Evolutionary conservation across 2,888 invertebrate genomes (phyloP).

Genomic region (Agonum fuliginosum): DNA sequence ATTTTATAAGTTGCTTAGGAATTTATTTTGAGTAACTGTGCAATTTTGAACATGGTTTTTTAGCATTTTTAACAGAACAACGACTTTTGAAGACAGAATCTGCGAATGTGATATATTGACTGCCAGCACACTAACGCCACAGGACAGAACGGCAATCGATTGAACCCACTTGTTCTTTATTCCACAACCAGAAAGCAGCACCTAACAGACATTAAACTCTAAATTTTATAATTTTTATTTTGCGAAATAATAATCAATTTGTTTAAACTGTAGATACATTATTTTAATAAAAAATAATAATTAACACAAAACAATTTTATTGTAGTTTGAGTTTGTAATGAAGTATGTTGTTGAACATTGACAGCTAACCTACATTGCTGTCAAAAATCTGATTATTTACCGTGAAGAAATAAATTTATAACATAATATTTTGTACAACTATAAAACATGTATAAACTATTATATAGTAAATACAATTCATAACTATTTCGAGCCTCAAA

Average conservation of each 20-base stretch:
- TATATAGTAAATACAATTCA: too few species aligned
- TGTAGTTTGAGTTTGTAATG: too few species aligned
- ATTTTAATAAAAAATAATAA: too few species aligned
- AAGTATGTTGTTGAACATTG: too few species aligned
- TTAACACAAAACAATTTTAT: not conserved
- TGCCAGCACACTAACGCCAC: slow-evolving; percentile 67
- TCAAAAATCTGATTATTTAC: too few species aligned
- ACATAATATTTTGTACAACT: too few species aligned
- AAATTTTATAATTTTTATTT: too few species aligned
- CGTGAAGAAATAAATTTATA: too few species aligned
- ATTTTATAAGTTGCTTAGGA: slow-evolving; percentile 17
- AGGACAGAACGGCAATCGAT: slow-evolving; percentile 19
- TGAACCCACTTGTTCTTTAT: slow-evolving; percentile 23
- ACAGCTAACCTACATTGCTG: too few species aligned
- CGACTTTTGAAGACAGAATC: slow-evolving; percentile 67
- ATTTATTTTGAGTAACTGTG: slow-evolving; percentile 32
- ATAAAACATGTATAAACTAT: too few species aligned
- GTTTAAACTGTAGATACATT: not conserved
- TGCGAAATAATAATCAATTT: not conserved
- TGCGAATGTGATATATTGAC: slow-evolving; percentile 70
- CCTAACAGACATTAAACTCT: not conserved
- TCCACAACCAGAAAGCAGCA: slow-evolving; percentile 25
- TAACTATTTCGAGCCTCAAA: too few species aligned
- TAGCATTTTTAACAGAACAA: slow-evolving; percentile 54
- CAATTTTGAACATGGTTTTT: slow-evolving; percentile 41